These are phyloP conservation scores for Anguilla obscura DNA, from an alignment of 2,797 vertebrate genomes.

Conservation along the genomic window DNA sequence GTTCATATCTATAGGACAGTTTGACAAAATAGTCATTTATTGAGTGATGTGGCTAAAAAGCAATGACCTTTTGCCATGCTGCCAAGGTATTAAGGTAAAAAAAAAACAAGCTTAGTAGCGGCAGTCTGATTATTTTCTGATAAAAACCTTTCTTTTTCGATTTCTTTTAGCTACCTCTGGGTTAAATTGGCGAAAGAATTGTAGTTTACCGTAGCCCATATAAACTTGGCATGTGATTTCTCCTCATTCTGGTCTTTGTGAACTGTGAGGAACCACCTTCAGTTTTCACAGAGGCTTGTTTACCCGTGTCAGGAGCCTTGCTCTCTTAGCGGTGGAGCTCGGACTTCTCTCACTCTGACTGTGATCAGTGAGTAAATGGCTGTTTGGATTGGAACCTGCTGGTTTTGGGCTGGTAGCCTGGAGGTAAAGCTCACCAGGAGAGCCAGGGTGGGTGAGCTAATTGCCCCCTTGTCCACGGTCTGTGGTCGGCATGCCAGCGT, in stretches of 20 bases:
- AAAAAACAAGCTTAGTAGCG: neutral
- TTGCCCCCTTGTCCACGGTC: neutral
- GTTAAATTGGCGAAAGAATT: neutral
- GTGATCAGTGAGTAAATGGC: conserved; percentile 22
- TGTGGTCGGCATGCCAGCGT: neutral
- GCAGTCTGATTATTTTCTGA: neutral
- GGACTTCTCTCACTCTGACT: neutral
- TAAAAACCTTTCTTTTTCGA: neutral
- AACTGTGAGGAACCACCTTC: neutral
- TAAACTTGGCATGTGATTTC: neutral
- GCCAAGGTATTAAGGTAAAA: neutral
- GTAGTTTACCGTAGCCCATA: neutral
- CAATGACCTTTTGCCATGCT: neutral
- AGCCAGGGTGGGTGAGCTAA: neutral
- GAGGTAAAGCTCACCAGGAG: neutral
- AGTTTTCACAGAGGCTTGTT: neutral
- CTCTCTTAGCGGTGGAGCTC: neutral
- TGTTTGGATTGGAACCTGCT: conserved; percentile 1
- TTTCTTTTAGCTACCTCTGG: neutral
- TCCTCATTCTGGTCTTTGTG: neutral
- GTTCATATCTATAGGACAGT: neutral
- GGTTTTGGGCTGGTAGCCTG: neutral
- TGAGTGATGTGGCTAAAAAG: neutral
- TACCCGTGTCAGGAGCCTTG: neutral
- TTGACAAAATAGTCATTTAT: conserved; percentile 3